phyloP scores from a whole-genome alignment of 2,888 invertebrate species.

The Orthosia gothica region DNA sequence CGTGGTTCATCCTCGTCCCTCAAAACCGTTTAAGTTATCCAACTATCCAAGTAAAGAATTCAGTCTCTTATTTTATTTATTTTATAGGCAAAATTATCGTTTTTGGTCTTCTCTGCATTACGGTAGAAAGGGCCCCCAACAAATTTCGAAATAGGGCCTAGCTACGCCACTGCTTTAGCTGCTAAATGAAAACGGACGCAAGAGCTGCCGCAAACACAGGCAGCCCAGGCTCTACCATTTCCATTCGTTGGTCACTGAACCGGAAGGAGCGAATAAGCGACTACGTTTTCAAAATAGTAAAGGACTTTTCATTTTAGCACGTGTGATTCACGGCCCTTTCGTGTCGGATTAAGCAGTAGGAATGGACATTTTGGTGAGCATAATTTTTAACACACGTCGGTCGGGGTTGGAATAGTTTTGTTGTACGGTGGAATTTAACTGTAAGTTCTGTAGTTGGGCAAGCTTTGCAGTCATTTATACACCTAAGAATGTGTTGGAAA shows the following conservation, averaged over 20 bases:
- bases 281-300: slow-evolving; percentile 64
- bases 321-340: slow-evolving; percentile 56
- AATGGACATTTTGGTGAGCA: slow-evolving; percentile 45
- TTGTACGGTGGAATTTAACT: background rate
- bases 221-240: slow-evolving; percentile 51
- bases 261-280: slow-evolving; percentile 62
- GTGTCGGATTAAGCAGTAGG: slow-evolving; percentile 41
- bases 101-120: too few relatives aligned
- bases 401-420: slow-evolving; percentile 7
- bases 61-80: too few relatives aligned
- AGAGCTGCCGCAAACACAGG: slow-evolving; percentile 61
- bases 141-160: too few relatives aligned
- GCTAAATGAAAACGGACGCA: slow-evolving; percentile 68
- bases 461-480: background rate
- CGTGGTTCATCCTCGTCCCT: too few relatives aligned
- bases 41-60: too few relatives aligned
- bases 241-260: slow-evolving; percentile 67
- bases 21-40: too few relatives aligned
- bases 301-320: slow-evolving; percentile 64
- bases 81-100: too few relatives aligned
- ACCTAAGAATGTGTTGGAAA: too few relatives aligned
- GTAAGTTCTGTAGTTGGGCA: background rate
- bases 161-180: background rate
- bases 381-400: slow-evolving; percentile 36
- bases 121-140: too few relatives aligned